phyloP scores from a whole-genome alignment of 2,113 vertebrate genomes.

The Brachyhypopomus gauderio region DNA sequence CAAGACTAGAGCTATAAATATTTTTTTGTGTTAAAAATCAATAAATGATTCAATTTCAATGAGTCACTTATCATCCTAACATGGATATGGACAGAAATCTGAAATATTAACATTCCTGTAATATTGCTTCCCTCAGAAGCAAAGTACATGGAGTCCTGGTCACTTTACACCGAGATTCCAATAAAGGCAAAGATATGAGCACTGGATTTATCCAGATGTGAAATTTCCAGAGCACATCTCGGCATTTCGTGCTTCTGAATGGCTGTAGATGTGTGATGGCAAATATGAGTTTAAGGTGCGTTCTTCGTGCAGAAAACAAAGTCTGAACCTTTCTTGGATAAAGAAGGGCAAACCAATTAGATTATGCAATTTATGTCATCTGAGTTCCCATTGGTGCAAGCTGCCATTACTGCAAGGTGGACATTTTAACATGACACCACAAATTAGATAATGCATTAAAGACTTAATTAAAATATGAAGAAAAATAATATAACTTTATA shows the following conservation, averaged over 20 bases:
- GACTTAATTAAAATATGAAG: too few relatives aligned
- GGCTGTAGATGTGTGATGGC: not conserved
- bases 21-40: not conserved
- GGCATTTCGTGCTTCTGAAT: not conserved
- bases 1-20: not conserved
- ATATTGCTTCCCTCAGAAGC: conserved; percentile 25
- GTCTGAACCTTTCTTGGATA: conserved; percentile 5
- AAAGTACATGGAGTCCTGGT: not conserved
- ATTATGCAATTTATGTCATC: conserved; percentile 17
- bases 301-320: not conserved
- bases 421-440: not conserved
- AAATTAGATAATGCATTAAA: not conserved
- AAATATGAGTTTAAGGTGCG: not conserved
- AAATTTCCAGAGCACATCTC: conserved; percentile 23
- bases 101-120: conserved; percentile 21
- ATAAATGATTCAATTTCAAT: not conserved
- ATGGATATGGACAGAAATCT: conserved; percentile 5
- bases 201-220: conserved; percentile 3
- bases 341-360: conserved; percentile 21
- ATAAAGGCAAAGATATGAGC: conserved; percentile 15
- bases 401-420: not conserved
- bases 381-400: not conserved
- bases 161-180: not conserved
- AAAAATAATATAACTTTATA: too few relatives aligned
- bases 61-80: not conserved